A percentile compares a stretch with the other conserved stretches of the same genome.
These are phyloP conservation scores for Drosophila austrosaltans DNA, from an alignment of 2,888 invertebrate genomes.

Conservation along the genomic window DNA sequence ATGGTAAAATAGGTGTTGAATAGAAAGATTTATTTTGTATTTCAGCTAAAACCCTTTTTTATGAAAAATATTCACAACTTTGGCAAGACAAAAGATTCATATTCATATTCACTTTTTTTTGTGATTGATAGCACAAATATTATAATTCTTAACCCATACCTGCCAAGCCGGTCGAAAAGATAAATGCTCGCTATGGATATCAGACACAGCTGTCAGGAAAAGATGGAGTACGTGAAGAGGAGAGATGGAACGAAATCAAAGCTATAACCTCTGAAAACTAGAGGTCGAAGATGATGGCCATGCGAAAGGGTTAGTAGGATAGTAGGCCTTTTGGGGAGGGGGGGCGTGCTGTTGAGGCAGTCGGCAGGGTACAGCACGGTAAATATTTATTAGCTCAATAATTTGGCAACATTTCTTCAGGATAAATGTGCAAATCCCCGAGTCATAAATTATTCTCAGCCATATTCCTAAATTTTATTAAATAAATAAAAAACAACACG, in stretches of 20 bases:
- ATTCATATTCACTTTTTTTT: conserved; percentile 38
- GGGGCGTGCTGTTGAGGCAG: conserved; percentile 17
- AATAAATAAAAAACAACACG: conserved; percentile 58
- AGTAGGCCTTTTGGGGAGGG: not conserved
- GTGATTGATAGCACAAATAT: conserved; percentile 53
- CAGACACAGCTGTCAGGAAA: conserved; percentile 47
- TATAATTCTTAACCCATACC: conserved; percentile 10
- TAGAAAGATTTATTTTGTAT: not conserved
- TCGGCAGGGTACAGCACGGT: conserved; percentile 38
- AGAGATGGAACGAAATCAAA: conserved; percentile 53
- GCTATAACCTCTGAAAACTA: conserved; percentile 19
- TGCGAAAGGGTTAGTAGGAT: conserved; percentile 3
- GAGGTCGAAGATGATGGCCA: conserved; percentile 1
- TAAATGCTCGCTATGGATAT: conserved; percentile 54
- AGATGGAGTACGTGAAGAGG: not conserved
- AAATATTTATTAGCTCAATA: conserved; percentile 72
- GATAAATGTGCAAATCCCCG: conserved; percentile 64
- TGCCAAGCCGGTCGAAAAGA: conserved; percentile 46
- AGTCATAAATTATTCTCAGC: conserved; percentile 64
- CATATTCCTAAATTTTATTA: conserved; percentile 65
- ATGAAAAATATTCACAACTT: conserved; percentile 20
- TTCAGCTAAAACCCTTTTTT: not conserved
- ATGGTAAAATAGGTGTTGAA: not conserved
- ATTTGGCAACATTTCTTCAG: conserved; percentile 69
- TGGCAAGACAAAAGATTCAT: conserved; percentile 50